Conservation (phyloP, 2,113 vertebrate species). For the Brienomyrus brachyistius region DNA sequence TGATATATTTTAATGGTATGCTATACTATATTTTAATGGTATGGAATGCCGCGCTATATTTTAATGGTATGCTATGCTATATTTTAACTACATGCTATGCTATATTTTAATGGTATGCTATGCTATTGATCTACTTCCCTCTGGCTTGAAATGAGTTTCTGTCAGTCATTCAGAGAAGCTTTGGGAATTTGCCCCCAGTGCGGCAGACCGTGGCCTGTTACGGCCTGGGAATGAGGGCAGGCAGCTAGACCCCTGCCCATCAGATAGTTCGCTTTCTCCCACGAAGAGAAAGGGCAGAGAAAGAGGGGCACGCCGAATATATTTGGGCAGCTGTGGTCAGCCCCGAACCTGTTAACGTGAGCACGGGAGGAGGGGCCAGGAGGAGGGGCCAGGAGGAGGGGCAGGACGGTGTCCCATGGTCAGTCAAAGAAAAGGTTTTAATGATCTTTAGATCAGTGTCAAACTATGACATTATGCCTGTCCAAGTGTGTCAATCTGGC, state of each 20-base stretch:
- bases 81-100: background rate
- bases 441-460: background rate
- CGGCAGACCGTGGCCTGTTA: constrained; percentile 40
- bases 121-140: background rate
- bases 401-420: background rate
- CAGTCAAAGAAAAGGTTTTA: background rate
- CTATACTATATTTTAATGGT: background rate
- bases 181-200: constrained; percentile 49
- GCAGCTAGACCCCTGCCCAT: constrained; percentile 31
- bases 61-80: background rate
- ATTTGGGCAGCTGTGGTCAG: constrained; percentile 19
- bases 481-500: background rate
- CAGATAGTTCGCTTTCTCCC: constrained; percentile 30
- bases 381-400: constrained; percentile 11
- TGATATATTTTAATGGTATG: background rate
- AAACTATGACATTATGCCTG: background rate
- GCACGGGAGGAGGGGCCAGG: no score
- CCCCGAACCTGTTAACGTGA: constrained; percentile 13
- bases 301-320: constrained; percentile 26
- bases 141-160: background rate
- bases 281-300: constrained; percentile 23
- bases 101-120: background rate
- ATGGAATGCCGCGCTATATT: background rate
- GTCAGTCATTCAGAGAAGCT: background rate
- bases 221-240: constrained; percentile 46